These are phyloP conservation scores for Synanthedon myopaeformis DNA, from an alignment of 2,888 invertebrate species.

Conservation along the genomic window DNA sequence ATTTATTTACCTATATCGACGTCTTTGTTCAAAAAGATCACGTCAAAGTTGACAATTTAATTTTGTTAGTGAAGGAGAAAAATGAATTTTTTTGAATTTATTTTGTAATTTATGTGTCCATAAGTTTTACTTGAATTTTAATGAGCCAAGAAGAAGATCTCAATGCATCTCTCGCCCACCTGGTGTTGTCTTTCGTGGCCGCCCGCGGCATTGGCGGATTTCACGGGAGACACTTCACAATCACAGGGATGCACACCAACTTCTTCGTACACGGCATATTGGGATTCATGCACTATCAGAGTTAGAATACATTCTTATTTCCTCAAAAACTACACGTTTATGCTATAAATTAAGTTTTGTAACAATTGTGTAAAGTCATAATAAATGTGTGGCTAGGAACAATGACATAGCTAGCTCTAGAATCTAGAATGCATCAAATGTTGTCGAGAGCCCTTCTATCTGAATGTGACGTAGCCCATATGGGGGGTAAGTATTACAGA, in stretches of 20 bases:
- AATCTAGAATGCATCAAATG: no score
- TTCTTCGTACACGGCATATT: slow-evolving; percentile 48
- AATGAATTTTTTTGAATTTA: slow-evolving; percentile 5
- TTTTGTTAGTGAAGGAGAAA: slow-evolving; percentile 1
- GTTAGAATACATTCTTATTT: slow-evolving; percentile 15
- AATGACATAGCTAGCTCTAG: no score
- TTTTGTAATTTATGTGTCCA: slow-evolving; percentile 1
- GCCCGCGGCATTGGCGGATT: slow-evolving; percentile 28
- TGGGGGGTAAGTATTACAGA: no score
- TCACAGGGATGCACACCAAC: slow-evolving; percentile 53
- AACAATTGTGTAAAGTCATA: no score
- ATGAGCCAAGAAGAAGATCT: slow-evolving; percentile 27
- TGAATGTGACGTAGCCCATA: no score
- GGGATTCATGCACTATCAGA: slow-evolving; percentile 44
- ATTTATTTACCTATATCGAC: no score
- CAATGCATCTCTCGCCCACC: slow-evolving; percentile 39
- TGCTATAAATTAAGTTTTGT: no score
- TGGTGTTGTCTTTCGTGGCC: slow-evolving; percentile 41
- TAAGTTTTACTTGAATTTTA: slow-evolving; percentile 3
- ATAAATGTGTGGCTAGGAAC: no score
- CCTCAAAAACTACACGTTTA: no score
- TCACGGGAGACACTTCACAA: slow-evolving; percentile 27
- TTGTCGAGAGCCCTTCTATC: no score
- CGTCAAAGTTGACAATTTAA: no score
- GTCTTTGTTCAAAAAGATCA: no score